Evolutionary conservation across 1,140 invertebrate species (phyloP).

Genomic region (Xylocopa sonorina): DNA sequence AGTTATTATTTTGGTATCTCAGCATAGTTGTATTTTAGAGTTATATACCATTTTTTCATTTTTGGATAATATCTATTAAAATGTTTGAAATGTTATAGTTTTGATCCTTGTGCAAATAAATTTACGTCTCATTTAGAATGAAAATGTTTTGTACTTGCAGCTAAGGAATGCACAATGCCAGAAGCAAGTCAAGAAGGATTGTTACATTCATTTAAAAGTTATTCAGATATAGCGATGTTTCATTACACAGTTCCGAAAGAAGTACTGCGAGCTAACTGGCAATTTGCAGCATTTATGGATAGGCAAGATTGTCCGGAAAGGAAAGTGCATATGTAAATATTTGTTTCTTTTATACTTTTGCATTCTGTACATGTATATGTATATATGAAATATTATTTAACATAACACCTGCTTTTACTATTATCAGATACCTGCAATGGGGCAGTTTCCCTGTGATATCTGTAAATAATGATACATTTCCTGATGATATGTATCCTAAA

Average conservation of each 20-base stretch:
- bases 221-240: slow-evolving; percentile 82
- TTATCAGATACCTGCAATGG: slow-evolving; percentile 83
- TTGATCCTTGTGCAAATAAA: too few species aligned
- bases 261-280: slow-evolving; percentile 82
- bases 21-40: background rate
- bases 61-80: background rate
- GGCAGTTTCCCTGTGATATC: slow-evolving; percentile 85
- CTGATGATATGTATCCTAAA: slow-evolving; percentile 74
- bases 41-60: background rate
- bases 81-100: background rate
- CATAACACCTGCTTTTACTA: slow-evolving; percentile 8
- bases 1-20: background rate
- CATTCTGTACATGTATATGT: background rate
- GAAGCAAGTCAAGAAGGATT: slow-evolving; percentile 82
- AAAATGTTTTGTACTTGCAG: slow-evolving; percentile 16
- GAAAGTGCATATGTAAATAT: slow-evolving; percentile 81
- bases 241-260: slow-evolving; percentile 82
- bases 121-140: background rate
- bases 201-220: slow-evolving; percentile 81
- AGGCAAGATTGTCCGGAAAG: slow-evolving; percentile 76
- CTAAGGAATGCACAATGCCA: slow-evolving; percentile 67
- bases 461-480: slow-evolving; percentile 81
- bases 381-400: slow-evolving; percentile 4
- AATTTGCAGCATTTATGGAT: slow-evolving; percentile 83
- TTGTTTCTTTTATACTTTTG: background rate